A percentile compares a stretch with the other conserved stretches of the same genome.
Conservation (phyloP, 1,140 invertebrate species). For the Psix sp. region DNA sequence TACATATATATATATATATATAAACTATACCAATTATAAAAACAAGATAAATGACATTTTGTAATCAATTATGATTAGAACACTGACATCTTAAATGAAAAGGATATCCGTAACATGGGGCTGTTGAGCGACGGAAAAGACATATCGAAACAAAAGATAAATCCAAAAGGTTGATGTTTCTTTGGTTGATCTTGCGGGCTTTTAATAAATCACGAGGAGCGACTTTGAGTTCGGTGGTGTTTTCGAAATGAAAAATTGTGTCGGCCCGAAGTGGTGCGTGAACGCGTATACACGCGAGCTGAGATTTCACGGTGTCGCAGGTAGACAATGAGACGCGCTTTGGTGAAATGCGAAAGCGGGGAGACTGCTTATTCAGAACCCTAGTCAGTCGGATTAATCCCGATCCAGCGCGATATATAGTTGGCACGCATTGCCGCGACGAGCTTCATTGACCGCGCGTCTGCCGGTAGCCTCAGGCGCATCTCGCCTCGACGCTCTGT, state of each 20-base stretch:
- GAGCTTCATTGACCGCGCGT: constrained; percentile 56
- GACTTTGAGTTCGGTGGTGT: constrained; percentile 27
- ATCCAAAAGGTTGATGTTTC: no score
- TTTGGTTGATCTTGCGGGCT: not conserved
- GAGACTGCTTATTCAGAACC: constrained; percentile 44
- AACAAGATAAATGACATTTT: no score
- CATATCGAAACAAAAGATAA: no score
- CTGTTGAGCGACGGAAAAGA: no score
- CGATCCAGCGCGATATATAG: constrained; percentile 44
- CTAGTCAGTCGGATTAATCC: constrained; percentile 53
- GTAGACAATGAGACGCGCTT: constrained; percentile 54
- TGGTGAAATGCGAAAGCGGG: constrained; percentile 37
- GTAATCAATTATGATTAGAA: no score
- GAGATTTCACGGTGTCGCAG: constrained; percentile 34
- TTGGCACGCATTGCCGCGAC: constrained; percentile 54
- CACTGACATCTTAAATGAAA: no score
- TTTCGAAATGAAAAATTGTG: constrained; percentile 18
- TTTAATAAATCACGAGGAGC: constrained; percentile 33
- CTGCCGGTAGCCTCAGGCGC: constrained; percentile 40
- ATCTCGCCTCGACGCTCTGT: constrained; percentile 21
- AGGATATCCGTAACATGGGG: no score
- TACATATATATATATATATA: no score
- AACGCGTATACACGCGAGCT: constrained; percentile 36
- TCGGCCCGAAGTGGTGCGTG: constrained; percentile 24
- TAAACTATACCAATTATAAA: no score